phyloP scores from a whole-genome alignment of 1,140 invertebrate species.

The Hylyphantes graminicola region DNA sequence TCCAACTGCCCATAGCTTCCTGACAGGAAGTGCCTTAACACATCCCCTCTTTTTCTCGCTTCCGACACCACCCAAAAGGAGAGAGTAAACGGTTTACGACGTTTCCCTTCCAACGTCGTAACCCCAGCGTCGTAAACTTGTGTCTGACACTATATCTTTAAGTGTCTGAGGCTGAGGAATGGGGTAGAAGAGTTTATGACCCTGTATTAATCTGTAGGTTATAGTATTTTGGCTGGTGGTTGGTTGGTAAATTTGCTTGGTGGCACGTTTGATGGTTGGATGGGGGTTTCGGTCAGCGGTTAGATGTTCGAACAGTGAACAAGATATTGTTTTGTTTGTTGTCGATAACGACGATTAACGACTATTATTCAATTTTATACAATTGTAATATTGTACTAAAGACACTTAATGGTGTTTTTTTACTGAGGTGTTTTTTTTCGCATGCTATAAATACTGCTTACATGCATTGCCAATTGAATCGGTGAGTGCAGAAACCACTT shows the following conservation, averaged over 20 bases:
- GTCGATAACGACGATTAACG: too few relatives aligned
- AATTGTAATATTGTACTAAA: too few relatives aligned
- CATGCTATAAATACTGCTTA: too few relatives aligned
- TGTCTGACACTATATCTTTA: conserved; percentile 24
- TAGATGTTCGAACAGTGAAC: background rate
- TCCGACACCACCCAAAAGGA: conserved; percentile 7
- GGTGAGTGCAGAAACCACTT: too few relatives aligned
- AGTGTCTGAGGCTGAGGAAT: conserved; percentile 14
- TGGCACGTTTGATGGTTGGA: background rate
- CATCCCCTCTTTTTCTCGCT: conserved; percentile 9
- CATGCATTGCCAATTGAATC: too few relatives aligned
- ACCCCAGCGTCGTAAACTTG: conserved; percentile 18
- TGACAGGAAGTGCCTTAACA: conserved; percentile 1
- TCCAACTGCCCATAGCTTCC: conserved; percentile 18
- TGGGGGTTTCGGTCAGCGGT: background rate
- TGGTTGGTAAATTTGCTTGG: background rate
- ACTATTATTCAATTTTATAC: too few relatives aligned
- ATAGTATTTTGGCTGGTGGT: background rate
- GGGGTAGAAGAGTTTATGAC: conserved; percentile 2
- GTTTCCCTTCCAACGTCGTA: background rate
- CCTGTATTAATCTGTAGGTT: conserved; percentile 12
- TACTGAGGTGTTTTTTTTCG: too few relatives aligned
- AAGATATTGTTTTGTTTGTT: too few relatives aligned
- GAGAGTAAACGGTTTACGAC: conserved; percentile 30
- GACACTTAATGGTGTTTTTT: too few relatives aligned